phyloP scores from a whole-genome alignment of 2,797 vertebrate species.

The Rachycentron canadum region DNA sequence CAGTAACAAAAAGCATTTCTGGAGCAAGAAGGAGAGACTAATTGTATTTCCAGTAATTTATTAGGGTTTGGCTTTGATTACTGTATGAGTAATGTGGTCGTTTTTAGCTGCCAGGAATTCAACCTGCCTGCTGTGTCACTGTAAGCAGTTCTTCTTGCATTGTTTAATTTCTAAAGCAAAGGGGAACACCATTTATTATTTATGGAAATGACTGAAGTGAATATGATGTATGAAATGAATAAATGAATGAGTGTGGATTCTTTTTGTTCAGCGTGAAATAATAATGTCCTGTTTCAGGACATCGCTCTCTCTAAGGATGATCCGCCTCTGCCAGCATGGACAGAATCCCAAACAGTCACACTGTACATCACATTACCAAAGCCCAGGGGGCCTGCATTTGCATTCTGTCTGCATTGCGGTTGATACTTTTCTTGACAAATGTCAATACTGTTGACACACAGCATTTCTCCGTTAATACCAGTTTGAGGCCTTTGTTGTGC shows the following conservation, averaged over 20 bases:
- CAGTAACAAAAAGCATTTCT: constrained; percentile 42
- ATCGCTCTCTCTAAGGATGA: constrained; percentile 31
- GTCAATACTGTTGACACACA: constrained; percentile 36
- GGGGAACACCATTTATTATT: constrained; percentile 38
- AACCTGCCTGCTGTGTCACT: constrained; percentile 22
- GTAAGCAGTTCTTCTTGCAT: constrained; percentile 34
- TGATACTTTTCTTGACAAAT: constrained; percentile 39
- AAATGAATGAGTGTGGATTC: constrained; percentile 15
- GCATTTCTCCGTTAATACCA: constrained; percentile 18
- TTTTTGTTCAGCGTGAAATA: constrained; percentile 23
- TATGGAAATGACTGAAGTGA: constrained; percentile 24
- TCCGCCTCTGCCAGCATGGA: constrained; percentile 18
- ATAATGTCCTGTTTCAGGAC: constrained; percentile 40
- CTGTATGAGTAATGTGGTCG: constrained; percentile 41
- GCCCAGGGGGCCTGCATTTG: constrained; percentile 40
- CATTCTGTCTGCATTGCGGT: constrained; percentile 45
- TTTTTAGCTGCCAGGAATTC: constrained; percentile 34
- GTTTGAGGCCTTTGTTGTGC: constrained; percentile 9
- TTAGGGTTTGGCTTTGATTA: constrained; percentile 44
- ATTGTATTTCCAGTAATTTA: constrained; percentile 54
- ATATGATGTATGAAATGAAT: constrained; percentile 31
- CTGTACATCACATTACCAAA: constrained; percentile 29
- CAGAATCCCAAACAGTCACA: constrained; percentile 43
- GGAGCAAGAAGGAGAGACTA: constrained; percentile 14
- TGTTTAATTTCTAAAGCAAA: constrained; percentile 45